Base-by-base conservation (phyloP, 1,140 invertebrate species). In the Camponotus pennsylvanicus region DNA sequence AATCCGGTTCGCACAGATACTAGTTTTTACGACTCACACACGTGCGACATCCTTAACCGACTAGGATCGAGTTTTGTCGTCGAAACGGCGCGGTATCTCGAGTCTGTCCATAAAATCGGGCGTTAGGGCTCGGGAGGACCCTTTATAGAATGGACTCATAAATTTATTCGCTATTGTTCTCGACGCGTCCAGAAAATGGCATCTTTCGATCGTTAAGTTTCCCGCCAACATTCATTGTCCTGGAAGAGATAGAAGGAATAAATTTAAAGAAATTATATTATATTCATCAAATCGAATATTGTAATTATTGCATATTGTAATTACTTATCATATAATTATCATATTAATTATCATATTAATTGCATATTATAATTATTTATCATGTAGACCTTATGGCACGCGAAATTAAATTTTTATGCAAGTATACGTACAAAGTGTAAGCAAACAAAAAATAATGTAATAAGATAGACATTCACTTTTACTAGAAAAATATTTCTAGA, bases 1-100 rank as follows among this genome's bases (percentile, higher is more conserved):
- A 77, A 84, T 84, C 82, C 82, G 59, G 71, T 84, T 84, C 27
- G 27, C 61, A 42, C 82, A 27, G 45, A 45, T 85, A 66, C 82
- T 77, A 85, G 71, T 66, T 85, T 85, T 85, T 85, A 77, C 59
- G 45, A 75, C 18, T 64, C 69, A 40, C 70, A 42, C 40, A 27
- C 40, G 59, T 40, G 34, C n/a, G 82, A 77, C 59, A 55, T 85
- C 55, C 71, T 66, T 40, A 21, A 45, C 13, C 8, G 59, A 83
- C 40, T 40, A 27, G 27, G 70, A 75, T 84, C 80, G 11, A 76
- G 45, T 84, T 84, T 45, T n/a, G 59, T 52, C 55, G 67, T 34
- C 1, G 55, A 37, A 34, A 32, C 49, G 40, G 11, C n/a, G 13
- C 27, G 11, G 49, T 6, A 11, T 82, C 52, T 9, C 2, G 21